These are phyloP conservation scores for Bombyx huttoni DNA, from an alignment of 2,888 invertebrate genomes.

Conservation along the genomic window DNA sequence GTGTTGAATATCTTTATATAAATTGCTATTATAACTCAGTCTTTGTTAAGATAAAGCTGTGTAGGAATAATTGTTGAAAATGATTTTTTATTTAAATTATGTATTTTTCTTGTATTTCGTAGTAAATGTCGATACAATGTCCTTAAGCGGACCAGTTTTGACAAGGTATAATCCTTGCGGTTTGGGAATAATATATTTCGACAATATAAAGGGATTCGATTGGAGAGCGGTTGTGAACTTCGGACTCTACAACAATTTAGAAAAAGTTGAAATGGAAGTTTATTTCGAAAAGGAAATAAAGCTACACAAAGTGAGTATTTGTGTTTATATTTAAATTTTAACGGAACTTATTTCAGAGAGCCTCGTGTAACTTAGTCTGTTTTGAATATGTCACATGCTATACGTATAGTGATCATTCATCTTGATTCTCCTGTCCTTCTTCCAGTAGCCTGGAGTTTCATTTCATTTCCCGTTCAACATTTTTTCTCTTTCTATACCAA, in stretches of 20 bases:
- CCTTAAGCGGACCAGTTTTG: slow-evolving; percentile 37
- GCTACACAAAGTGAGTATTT: slow-evolving; percentile 34
- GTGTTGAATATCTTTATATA: neutral
- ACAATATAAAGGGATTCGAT: slow-evolving; percentile 27
- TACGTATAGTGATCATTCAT: too few relatives aligned
- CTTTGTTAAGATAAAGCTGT: neutral
- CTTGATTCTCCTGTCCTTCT: too few relatives aligned
- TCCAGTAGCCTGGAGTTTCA: too few relatives aligned
- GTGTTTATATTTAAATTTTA: too few relatives aligned
- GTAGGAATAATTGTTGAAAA: slow-evolving; percentile 5
- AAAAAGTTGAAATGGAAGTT: slow-evolving; percentile 30
- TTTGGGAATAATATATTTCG: slow-evolving; percentile 46
- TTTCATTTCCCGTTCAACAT: too few relatives aligned
- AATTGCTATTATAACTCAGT: neutral
- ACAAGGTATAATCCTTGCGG: slow-evolving; percentile 55
- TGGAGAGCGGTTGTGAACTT: slow-evolving; percentile 46
- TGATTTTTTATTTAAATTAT: slow-evolving; percentile 5
- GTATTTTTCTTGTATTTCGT: slow-evolving; percentile 11
- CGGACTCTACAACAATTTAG: slow-evolving; percentile 29
- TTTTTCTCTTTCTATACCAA: too few relatives aligned
- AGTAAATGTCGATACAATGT: slow-evolving; percentile 28
- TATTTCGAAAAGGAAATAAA: slow-evolving; percentile 33
- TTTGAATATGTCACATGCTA: too few relatives aligned
- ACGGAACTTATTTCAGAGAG: too few relatives aligned
- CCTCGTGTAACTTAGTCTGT: too few relatives aligned